Evolutionary conservation across 2,888 invertebrate species (phyloP).

Genomic region (Drosophila mulleri): DNA sequence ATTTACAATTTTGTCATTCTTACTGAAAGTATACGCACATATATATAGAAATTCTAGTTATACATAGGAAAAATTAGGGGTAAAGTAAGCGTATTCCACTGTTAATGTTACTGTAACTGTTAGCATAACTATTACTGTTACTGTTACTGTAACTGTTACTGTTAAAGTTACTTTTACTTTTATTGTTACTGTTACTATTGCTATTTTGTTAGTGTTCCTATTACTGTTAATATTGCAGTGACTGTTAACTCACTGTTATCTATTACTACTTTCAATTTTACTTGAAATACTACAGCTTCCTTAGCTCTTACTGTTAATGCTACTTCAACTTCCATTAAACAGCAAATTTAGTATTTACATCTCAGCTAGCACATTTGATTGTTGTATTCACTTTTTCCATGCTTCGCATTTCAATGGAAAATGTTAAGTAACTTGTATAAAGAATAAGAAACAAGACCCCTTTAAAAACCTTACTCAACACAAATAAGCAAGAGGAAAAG

Average conservation of each 20-base stretch:
- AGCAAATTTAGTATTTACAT: background rate
- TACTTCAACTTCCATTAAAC: no score
- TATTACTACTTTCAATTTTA: no score
- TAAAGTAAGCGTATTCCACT: no score
- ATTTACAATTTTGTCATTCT: background rate
- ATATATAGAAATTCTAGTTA: background rate
- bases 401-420: background rate
- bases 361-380: background rate
- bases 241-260: no score
- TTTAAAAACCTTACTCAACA: background rate
- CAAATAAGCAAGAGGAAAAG: slow-evolving; percentile 15
- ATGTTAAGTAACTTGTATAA: slow-evolving; percentile 15
- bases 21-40: background rate
- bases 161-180: no score
- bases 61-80: background rate
- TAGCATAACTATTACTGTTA: background rate
- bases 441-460: slow-evolving; percentile 6
- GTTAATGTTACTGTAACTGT: background rate
- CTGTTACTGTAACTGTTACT: background rate
- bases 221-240: background rate
- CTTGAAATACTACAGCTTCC: no score
- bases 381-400: background rate
- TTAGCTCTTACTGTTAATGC: no score
- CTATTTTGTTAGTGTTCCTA: background rate
- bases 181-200: background rate